Percentiles rank a stretch among this genome's conserved stretches.
Evolutionary conservation across 2,113 vertebrate genomes (phyloP).

Genomic region (Callithrix jacchus): DNA sequence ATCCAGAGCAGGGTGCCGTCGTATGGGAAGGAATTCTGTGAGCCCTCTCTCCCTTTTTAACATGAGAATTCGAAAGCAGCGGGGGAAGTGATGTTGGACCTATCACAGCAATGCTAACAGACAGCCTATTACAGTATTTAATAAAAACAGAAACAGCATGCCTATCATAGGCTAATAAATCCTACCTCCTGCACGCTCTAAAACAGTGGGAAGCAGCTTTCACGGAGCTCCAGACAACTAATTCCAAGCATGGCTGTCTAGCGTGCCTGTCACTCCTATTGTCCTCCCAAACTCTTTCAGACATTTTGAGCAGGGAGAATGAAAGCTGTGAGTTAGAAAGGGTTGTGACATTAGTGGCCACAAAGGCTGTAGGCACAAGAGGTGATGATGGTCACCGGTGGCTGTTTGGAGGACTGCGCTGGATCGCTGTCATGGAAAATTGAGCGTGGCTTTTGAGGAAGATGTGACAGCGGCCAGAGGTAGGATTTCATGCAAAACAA

Average conservation of each 20-base stretch:
- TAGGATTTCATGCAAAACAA: constrained; percentile 86
- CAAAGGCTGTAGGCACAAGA: constrained; percentile 79
- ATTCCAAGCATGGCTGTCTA: constrained; percentile 87
- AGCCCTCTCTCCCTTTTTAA: constrained; percentile 70
- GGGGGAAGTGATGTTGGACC: constrained; percentile 76
- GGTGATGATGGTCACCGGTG: constrained; percentile 79
- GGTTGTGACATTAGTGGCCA: constrained; percentile 84
- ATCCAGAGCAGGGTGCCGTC: constrained; percentile 59
- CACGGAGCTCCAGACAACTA: constrained; percentile 80
- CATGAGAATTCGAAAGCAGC: constrained; percentile 75
- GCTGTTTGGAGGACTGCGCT: constrained; percentile 81
- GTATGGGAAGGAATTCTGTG: constrained; percentile 63
- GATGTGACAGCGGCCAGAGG: constrained; percentile 87
- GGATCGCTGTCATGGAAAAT: constrained; percentile 81
- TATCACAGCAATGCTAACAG: constrained; percentile 79
- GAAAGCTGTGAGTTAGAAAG: constrained; percentile 86
- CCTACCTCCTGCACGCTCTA: constrained; percentile 74
- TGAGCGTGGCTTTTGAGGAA: constrained; percentile 83
- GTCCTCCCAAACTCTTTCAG: constrained; percentile 89
- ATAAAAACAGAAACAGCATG: constrained; percentile 79
- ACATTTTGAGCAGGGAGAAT: constrained; percentile 86
- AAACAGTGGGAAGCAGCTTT: constrained; percentile 80
- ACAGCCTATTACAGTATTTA: constrained; percentile 81
- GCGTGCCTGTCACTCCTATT: constrained; percentile 87
- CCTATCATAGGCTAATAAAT: constrained; percentile 80